Evolutionary conservation across 1,140 invertebrate species (phyloP), one percentile per base, ranked within the genome.

Genomic region (Dolichoris vasculosae): DNA sequence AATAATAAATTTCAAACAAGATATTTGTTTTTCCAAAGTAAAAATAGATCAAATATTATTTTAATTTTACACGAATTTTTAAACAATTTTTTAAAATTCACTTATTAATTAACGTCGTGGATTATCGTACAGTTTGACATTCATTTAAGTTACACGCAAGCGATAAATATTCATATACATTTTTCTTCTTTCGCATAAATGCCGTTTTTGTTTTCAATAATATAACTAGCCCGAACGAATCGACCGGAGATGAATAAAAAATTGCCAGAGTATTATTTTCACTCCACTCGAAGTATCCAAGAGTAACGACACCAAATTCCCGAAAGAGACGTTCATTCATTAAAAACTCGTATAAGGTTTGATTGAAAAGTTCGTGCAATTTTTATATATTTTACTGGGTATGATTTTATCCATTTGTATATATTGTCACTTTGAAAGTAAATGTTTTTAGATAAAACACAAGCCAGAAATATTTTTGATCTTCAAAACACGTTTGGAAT

Each of bases 361-460:
- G 32, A 69, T 69, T 69, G 67, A 69, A 69, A 69, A 69, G 67
- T 69, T 69, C 67, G 67, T 38, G 30, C 67, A 38, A 69, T 69
- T 35, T 38, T 32, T 32, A 38, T 69, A 17, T 69, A 69, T 40
- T 69, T 69, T 69, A 38, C 13, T 59, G 2, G 2, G 55, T 59
- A 59, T 59, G 9, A 59, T 59, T 26, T 59, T 59, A 59, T 59
- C 4, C 23, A 59, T 26, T 26, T 59, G 13, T 26, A 9, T 59
- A 9, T 26, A 26, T 26, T 59, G 2, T 59, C 55, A 59, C 55
- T 59, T 59, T 59, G 23, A 59, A 59, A 59, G 55, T 59, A 59
- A 23, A 26, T 59, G 23, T 59, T 59, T 59, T 59, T 59, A 59
- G 55, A 59, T 59, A 59, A 59, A 59, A 59, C 55, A 26, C 55